These are phyloP conservation scores for Characodon lateralis DNA, from an alignment of 2,797 vertebrate species.

Conservation along the genomic window DNA sequence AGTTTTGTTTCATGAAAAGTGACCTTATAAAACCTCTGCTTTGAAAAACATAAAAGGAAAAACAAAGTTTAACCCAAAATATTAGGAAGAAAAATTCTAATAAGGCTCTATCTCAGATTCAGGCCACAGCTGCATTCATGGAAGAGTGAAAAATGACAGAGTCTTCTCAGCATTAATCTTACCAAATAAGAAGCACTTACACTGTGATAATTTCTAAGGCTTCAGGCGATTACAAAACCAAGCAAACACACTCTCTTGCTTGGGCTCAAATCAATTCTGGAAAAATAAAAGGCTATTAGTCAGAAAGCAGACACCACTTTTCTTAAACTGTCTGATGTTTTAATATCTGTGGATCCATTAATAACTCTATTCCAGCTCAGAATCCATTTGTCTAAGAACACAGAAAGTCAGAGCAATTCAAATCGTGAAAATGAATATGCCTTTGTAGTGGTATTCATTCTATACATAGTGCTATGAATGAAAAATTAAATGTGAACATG, in stretches of 20 bases:
- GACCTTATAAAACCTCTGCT: constrained; percentile 41
- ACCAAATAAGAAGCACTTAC: constrained; percentile 53
- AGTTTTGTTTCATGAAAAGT: constrained; percentile 58
- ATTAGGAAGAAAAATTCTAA: constrained; percentile 6
- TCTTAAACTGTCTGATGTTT: constrained; percentile 41
- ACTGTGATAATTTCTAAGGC: constrained; percentile 41
- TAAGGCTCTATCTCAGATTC: constrained; percentile 1
- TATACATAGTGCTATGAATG: constrained; percentile 29
- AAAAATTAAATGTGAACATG: constrained; percentile 15
- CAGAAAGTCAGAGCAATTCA: constrained; percentile 33
- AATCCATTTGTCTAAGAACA: constrained; percentile 39
- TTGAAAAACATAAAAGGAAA: constrained; percentile 33
- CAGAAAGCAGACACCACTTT: constrained; percentile 32
- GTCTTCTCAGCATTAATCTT: constrained; percentile 24
- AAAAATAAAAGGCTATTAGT: constrained; percentile 37
- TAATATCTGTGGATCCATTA: constrained; percentile 45
- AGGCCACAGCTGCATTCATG: not conserved
- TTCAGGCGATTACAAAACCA: constrained; percentile 44
- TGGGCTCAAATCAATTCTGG: constrained; percentile 44
- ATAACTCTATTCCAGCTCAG: constrained; percentile 31
- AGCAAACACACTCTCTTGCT: constrained; percentile 27
- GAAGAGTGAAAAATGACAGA: constrained; percentile 14
- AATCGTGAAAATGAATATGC: constrained; percentile 45
- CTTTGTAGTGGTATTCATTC: constrained; percentile 52
- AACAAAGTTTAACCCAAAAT: constrained; percentile 11